These are phyloP conservation scores for Clistopyga incitator DNA, from an alignment of 2,888 invertebrate species.

Conservation along the genomic window DNA sequence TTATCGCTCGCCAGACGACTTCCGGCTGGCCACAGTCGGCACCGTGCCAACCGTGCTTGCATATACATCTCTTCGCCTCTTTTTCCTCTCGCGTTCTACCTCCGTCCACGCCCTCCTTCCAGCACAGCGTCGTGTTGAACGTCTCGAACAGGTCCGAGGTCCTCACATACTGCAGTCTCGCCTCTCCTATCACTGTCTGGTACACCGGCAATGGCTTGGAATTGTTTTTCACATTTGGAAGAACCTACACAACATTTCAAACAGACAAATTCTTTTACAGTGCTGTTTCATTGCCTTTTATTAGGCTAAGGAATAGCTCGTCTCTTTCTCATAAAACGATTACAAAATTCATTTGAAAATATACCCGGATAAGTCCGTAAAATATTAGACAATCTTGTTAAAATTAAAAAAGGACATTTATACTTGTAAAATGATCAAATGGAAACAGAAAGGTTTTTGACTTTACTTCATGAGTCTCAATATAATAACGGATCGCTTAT, in stretches of 20 bases:
- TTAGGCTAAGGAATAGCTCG: no score
- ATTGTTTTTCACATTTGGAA: constrained; percentile 63
- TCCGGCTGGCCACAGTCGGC: constrained; percentile 89
- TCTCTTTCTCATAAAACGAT: no score
- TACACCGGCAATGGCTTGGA: constrained; percentile 71
- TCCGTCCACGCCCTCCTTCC: constrained; percentile 78
- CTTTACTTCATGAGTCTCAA: not conserved
- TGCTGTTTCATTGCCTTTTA: not conserved
- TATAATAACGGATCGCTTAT: not conserved
- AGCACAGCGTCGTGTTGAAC: constrained; percentile 80
- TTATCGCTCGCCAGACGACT: constrained; percentile 88
- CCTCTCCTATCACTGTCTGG: constrained; percentile 76
- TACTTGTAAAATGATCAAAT: no score
- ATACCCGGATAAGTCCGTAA: no score
- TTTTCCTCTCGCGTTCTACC: constrained; percentile 74
- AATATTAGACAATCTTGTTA: no score
- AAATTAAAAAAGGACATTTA: no score
- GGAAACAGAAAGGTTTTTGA: no score
- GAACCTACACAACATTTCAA: constrained; percentile 64
- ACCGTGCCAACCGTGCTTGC: constrained; percentile 88
- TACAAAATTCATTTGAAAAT: no score
- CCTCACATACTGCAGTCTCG: constrained; percentile 77
- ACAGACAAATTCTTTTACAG: not conserved
- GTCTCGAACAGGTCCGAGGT: constrained; percentile 77
- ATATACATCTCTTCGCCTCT: constrained; percentile 84